These are phyloP conservation scores for Nycteola revayana DNA, from an alignment of 2,888 invertebrate species.

Conservation along the genomic window DNA sequence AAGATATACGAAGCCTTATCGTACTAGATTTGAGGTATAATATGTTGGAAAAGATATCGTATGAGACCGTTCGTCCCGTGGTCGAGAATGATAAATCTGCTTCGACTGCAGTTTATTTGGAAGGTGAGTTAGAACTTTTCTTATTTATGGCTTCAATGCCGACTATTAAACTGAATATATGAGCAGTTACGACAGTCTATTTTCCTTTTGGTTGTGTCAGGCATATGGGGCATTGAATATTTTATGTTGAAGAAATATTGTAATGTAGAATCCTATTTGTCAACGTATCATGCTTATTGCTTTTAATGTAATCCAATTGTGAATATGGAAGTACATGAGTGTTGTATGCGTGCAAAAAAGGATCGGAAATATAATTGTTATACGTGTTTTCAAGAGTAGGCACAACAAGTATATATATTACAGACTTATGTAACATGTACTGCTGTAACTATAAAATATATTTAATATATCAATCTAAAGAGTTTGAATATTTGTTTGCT, in stretches of 20 bases:
- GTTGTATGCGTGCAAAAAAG: no score
- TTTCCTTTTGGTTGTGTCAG: slow-evolving; percentile 21
- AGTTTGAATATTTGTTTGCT: no score
- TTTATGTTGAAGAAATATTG: slow-evolving; percentile 21
- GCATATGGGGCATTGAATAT: slow-evolving; percentile 25
- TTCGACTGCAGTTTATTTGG: slow-evolving; percentile 87
- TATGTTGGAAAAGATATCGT: slow-evolving; percentile 87
- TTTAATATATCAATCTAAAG: no score
- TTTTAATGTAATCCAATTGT: no score
- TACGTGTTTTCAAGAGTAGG: no score
- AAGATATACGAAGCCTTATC: slow-evolving; percentile 85
- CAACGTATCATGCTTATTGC: no score
- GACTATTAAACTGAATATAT: slow-evolving; percentile 32
- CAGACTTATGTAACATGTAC: no score
- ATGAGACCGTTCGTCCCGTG: slow-evolving; percentile 88
- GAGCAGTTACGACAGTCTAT: slow-evolving; percentile 23
- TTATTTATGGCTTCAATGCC: slow-evolving; percentile 37
- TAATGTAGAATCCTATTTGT: slow-evolving; percentile 15
- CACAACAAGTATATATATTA: no score
- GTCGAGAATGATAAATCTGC: slow-evolving; percentile 88
- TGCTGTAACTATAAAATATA: no score
- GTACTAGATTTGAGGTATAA: slow-evolving; percentile 90
- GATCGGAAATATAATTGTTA: no score
- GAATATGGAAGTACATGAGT: no score
- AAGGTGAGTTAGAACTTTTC: slow-evolving; percentile 84